Evolutionary conservation across 2,888 invertebrate genomes (phyloP), one percentile per base, ranked within the genome.

Genomic region (Ophion ellenae): DNA sequence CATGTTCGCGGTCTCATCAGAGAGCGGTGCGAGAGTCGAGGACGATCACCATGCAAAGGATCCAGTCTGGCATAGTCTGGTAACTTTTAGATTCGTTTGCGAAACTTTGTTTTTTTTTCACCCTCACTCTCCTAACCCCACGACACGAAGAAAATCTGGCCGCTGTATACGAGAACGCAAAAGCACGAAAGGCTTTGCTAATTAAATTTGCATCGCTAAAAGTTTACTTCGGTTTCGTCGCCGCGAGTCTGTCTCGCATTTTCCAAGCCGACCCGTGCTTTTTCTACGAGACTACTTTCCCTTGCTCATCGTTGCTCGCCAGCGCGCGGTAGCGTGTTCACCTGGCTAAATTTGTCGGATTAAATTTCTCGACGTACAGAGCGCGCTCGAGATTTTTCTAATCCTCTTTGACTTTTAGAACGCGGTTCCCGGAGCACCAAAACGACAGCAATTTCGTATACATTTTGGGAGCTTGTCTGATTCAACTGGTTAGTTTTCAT

Each of bases 121-220:
- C 32, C 1, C 32, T 20, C 28, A 64, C 28, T 53, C 53, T 66
- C 47, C 53, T 20, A 76, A 69, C 40, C 14, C 69, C n/a, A 40
- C 73, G 20, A 5, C 36, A 24, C 61, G 14, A n/a, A 53, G 69
- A 32, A 66, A 53, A 28, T 71, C 47, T 61, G 71, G 81, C 57
- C 61, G 47, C 28, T 53, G 63, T 71, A 32, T 71, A 59, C 78
- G 66, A 69, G 64, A 67, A 47, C 14, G 2, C 61, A 67, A 74
- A 74, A 57, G 45, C 67, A 64, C 61, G 75, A 81, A 81, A 82
- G 24, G 14, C 11, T 10, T 64, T 71, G 82, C 85, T 88, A 87
- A 88, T 88, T 88, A 88, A 86, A 88, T 88, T 88, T 87, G 86
- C 87, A 88, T 86, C 85, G 87, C 79, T 83, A 85, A 88, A 88